Evolutionary conservation across 2,888 invertebrate species (phyloP).

Genomic region (Pedicia rivosa): DNA sequence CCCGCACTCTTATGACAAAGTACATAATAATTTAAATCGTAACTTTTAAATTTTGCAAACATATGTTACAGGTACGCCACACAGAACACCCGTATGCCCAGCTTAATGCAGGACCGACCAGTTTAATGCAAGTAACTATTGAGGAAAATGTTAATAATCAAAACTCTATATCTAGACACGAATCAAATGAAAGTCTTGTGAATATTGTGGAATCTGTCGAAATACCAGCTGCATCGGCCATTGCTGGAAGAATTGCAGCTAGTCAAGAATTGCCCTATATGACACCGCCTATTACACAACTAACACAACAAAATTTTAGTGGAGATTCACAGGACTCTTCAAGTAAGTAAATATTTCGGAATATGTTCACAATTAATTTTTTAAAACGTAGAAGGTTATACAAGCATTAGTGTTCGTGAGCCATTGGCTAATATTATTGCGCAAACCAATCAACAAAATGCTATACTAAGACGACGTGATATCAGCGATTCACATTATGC

Average conservation of each 20-base stretch:
- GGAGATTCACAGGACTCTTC: constrained; percentile 83
- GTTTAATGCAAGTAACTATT: constrained; percentile 9
- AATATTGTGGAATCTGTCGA: constrained; percentile 25
- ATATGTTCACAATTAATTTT: constrained; percentile 1
- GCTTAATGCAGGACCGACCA: constrained; percentile 22
- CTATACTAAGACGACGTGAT: constrained; percentile 25
- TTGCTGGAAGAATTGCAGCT: constrained; percentile 70
- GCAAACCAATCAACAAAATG: constrained; percentile 36
- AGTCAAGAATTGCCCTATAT: constrained; percentile 81
- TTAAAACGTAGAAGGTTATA: constrained; percentile 57
- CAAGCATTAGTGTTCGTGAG: constrained; percentile 80
- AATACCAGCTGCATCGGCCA: constrained; percentile 76
- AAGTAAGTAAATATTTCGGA: constrained; percentile 35
- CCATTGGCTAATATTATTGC: constrained; percentile 66
- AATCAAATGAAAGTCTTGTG: constrained; percentile 12
- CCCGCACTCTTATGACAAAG: constrained; percentile 48
- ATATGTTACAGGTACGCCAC: constrained; percentile 19
- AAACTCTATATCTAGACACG: constrained; percentile 11
- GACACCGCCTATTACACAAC: constrained; percentile 56
- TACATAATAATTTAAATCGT: constrained; percentile 8
- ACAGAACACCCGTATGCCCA: constrained; percentile 31
- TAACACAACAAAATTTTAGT: constrained; percentile 53
- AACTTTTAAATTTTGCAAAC: background rate
- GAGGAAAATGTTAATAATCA: constrained; percentile 11
- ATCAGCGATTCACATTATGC: constrained; percentile 59